Evolutionary conservation across 2,113 vertebrate species (phyloP), one percentile per base, ranked within the genome.

Genomic region (Anoplopoma fimbria): DNA sequence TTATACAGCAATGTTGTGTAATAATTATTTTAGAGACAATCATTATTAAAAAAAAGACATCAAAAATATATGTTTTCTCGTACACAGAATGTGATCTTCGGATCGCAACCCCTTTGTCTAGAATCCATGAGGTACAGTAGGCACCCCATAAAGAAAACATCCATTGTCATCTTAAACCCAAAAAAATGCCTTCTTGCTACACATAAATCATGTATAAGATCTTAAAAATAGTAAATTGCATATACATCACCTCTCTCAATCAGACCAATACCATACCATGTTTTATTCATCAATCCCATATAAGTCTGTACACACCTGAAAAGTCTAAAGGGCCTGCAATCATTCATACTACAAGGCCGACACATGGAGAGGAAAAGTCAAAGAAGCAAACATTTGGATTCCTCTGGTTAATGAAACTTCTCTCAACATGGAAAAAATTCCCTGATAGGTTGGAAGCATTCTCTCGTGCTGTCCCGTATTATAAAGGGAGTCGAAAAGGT

Each of bases 181-280:
- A 55, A 77, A 82, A 65, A 61, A 53, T 19, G 57, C 85, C 69
- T 81, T 71, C 78, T 62, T 92, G 93, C 92, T 93, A 93, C 90
- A 92, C 82, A 76, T 58, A 88, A 89, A 77, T 89, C 80, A 85
- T 61, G 42, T 83, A 75, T 86, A 78, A 87, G 75, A 81, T 84
- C 57, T 86, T 74, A 87, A 85, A 92, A 92, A 90, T 88, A 92
- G 83, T 86, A 88, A 93, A 93, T 94, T 94, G 93, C 93, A 94
- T 94, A 94, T 92, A 94, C 89, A 84, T 84, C 84, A 84, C 77
- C 82, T 88, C 82, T 68, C 82, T 77, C 72, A n/a, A 72, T 83
- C 57, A 47, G 77, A 81, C 86, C 84, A 84, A 90, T 67, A 75
- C 63, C 81, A 73, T 74, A 85, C 38, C 57, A 12, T 34, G 9